Evolutionary conservation across 2,113 vertebrate species (phyloP).

Genomic region (Crocuta crocuta): DNA sequence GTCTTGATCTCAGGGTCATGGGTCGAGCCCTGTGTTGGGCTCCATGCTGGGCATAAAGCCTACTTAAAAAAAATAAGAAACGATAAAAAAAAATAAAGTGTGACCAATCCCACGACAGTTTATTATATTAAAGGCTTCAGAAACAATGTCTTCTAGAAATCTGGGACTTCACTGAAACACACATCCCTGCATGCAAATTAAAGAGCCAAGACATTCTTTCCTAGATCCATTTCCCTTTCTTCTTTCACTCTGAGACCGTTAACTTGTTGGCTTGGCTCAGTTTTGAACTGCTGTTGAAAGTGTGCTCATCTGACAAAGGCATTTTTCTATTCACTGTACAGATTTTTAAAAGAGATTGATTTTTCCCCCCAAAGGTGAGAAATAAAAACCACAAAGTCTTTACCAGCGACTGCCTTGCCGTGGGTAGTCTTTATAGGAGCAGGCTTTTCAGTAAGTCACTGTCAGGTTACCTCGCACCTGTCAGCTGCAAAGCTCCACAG

Average conservation of each 20-base stretch:
- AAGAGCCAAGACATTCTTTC: not conserved
- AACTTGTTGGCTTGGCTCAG: not conserved
- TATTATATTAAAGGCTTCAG: not conserved
- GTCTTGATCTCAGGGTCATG: too few relatives aligned
- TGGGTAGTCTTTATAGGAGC: not conserved
- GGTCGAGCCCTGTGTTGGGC: too few relatives aligned
- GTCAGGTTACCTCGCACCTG: conserved; percentile 30
- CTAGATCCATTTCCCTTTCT: not conserved
- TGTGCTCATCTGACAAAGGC: not conserved
- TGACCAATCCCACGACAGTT: not conserved
- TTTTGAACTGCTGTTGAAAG: conserved; percentile 47
- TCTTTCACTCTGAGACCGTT: not conserved
- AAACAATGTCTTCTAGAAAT: conserved; percentile 9
- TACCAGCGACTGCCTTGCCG: not conserved
- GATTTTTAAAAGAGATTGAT: conserved; percentile 28
- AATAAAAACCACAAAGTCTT: not conserved
- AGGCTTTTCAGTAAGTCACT: conserved; percentile 17
- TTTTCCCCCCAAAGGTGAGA: not conserved
- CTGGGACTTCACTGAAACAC: not conserved
- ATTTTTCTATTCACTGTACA: conserved; percentile 22
- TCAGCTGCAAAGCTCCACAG: conserved; percentile 10
- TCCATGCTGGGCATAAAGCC: too few relatives aligned
- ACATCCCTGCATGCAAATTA: conserved; percentile 23
- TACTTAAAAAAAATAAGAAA: too few relatives aligned
- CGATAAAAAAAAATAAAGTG: not conserved